Evolutionary conservation across 2,888 invertebrate species (phyloP), one percentile per base, ranked within the genome.

Genomic region (Philopedon plagiatum): DNA sequence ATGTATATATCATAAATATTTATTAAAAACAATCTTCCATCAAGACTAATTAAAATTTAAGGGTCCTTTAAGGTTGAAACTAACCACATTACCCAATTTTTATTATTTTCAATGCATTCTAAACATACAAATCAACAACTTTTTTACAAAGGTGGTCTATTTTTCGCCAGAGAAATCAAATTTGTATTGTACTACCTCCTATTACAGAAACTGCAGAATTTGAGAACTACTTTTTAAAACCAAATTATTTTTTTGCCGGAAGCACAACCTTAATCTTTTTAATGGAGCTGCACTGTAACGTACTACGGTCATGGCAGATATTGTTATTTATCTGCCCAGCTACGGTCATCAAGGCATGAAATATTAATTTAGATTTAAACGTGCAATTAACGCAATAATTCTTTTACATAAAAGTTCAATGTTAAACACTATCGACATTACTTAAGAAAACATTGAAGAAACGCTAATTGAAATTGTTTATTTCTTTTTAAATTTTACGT

Each of bases 351-450:
- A 7, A 32, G 32, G 46, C 61, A 15, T 61, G 61, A 61, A 46
- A 46, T 29, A 61, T 61, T 46, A 46, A 44, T 61, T 46, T 61
- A 15, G 19, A 46, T 61, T 61, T 18, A 13, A 54, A 54, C 51
- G 32, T 61, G n/a, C 18, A 60, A 44, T 44, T 60, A 44, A 44
- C 60, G 44, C 60, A 44, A 60, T 26, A 13, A 5, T 9, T 46
- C 23, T 61, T 41, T 61, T 61, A 61, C 66, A 66, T 57, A 46
- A 66, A 66, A 66, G 66, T 66, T 66, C 66, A 66, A 66, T 66
- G 66, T 66, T 66, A 56, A 41, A 23, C 65, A 32, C 37, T 21
- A 29, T 13, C 13, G n/a, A n/a, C 46, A 58, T 66, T 66, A 49
- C 58, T 66, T 44, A 66, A 66, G 66, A 58, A 32, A 57, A 13